Percentiles rank a stretch among this genome's conserved stretches.
phyloP scores from a whole-genome alignment of 1,140 invertebrate species.

The Elymnias hypermnestra region DNA sequence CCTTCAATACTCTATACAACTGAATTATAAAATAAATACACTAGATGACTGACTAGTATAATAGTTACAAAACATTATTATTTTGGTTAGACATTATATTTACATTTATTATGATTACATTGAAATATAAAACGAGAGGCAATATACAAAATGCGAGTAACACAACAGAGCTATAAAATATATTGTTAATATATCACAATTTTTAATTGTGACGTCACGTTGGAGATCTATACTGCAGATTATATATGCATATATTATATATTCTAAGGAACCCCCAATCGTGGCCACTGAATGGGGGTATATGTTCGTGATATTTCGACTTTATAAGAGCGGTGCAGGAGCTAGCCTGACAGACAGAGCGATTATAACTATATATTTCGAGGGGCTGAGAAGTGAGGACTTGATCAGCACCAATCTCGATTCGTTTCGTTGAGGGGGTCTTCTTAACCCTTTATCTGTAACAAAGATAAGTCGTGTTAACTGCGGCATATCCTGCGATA shows the following conservation, averaged over 20 bases:
- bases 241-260: conserved; percentile 70
- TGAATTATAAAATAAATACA: conserved; percentile 60
- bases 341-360: conserved; percentile 63
- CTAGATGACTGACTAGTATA: conserved; percentile 73
- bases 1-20: conserved; percentile 33
- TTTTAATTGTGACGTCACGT: conserved; percentile 67
- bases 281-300: conserved; percentile 66
- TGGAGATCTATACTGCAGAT: conserved; percentile 67
- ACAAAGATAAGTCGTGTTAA: conserved; percentile 32
- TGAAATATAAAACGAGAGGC: conserved; percentile 4
- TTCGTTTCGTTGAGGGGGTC: conserved; percentile 62
- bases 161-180: conserved; percentile 22
- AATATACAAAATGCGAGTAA: conserved; percentile 26
- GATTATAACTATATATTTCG: conserved; percentile 44
- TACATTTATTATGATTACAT: conserved; percentile 25
- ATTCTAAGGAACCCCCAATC: conserved; percentile 40
- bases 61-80: conserved; percentile 53
- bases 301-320: conserved; percentile 50
- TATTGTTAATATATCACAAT: conserved; percentile 46
- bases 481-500: too few species aligned
- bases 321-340: conserved; percentile 60
- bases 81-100: conserved; percentile 38
- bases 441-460: conserved; percentile 53
- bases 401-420: conserved; percentile 48
- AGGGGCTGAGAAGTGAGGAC: conserved; percentile 37